Evolutionary conservation across 2,113 vertebrate genomes (phyloP).

Genomic region (Noctilio leporinus): DNA sequence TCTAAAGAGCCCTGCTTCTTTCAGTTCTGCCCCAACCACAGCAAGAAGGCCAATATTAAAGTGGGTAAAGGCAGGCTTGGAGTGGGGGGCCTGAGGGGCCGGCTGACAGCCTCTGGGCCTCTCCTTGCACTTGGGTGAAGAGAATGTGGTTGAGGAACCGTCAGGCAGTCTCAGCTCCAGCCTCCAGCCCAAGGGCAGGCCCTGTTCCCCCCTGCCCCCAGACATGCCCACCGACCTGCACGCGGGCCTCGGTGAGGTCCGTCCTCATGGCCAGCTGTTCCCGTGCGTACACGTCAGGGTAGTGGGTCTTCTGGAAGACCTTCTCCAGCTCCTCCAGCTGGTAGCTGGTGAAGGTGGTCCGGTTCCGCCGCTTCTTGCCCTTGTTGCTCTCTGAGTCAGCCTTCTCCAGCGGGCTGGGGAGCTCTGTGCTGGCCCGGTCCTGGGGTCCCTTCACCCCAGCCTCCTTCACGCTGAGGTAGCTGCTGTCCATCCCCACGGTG

Average conservation of each 20-base stretch:
- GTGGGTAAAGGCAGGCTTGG: neutral
- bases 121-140: neutral
- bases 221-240: slow-evolving; percentile 85
- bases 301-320: slow-evolving; percentile 99
- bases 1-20: neutral
- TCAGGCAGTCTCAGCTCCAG: neutral
- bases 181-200: rapidly evolving
- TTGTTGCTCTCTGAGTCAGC: slow-evolving; percentile 94
- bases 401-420: slow-evolving; percentile 90
- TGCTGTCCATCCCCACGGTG: slow-evolving; percentile 91
- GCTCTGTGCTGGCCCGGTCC: slow-evolving; percentile 85
- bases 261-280: slow-evolving; percentile 99
- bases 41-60: neutral
- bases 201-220: neutral
- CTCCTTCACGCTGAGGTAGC: slow-evolving; percentile 93
- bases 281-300: slow-evolving; percentile 96
- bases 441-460: slow-evolving; percentile 84
- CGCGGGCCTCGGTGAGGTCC: slow-evolving; percentile 95
- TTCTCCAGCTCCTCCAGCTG: slow-evolving; percentile 99
- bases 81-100: neutral
- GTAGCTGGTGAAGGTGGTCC: slow-evolving; percentile 99
- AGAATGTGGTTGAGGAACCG: neutral
- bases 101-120: neutral
- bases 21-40: neutral
- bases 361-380: slow-evolving; percentile 95